Evolutionary conservation across 2,888 invertebrate species (phyloP), one percentile per base, ranked within the genome.

Genomic region (Oscheius sp.): DNA sequence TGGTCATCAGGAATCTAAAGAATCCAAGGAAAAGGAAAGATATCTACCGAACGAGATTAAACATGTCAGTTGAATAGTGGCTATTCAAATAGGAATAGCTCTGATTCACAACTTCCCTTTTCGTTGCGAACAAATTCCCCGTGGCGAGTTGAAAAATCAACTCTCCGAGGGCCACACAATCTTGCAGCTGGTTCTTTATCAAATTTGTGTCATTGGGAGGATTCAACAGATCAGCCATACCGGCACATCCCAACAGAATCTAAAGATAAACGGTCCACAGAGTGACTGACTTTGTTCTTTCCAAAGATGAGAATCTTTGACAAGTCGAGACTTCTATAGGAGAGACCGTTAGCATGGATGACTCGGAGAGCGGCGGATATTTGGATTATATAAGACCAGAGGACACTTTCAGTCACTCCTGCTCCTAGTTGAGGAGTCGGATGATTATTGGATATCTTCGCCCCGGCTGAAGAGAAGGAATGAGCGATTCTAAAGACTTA

Each of bases 341-440:
- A 92, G 78, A 93, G 88, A 47, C 91, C 91, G 73, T 90, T 90
- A 62, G 91, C 91, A 88, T 98, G 97, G 78, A 97, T 92, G 69
- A 92, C 91, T 67, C 96, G 90, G 75, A 98, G 89, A 0, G 94
- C 96, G 2, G 95, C 93, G 32, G 94, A 94, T 75, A 98, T 89
- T 88, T 98, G 95, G 81, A 97, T 94, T 54, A 97, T 91, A 82
- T 95, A 92, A 80, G 93, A 93, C 97, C 97, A 98, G 77, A 98
- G 91, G 62, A 93, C 91, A 41, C 92, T 91, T 87, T 97, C 97
- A 0, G 95, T 92, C 73, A 96, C 89, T 86, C 77, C 77, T 0
- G 64, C 66, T 17, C 68, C 71, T 0, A 67, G 44, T 45, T 49
- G 17, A 28, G 44, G 26, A 33, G 49, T n/a, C 36, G 66, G 20